Conservation (phyloP, 2,113 vertebrate species). For the Cyphomyrus plagiostoma region DNA sequence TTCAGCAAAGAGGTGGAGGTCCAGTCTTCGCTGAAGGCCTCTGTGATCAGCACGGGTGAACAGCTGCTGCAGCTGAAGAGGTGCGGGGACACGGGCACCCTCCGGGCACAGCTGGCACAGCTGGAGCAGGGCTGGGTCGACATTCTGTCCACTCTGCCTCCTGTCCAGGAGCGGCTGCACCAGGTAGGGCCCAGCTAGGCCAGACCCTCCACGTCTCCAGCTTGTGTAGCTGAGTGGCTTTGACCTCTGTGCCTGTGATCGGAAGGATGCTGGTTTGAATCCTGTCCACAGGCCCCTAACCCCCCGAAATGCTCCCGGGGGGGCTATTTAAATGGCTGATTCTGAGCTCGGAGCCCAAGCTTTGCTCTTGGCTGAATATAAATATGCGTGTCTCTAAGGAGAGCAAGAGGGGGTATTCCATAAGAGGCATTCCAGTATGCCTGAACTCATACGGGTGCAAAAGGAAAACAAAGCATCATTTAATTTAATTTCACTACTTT, state of each 20-base stretch:
- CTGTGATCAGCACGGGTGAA: constrained; percentile 59
- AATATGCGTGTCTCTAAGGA: neutral
- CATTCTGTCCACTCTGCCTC: constrained; percentile 64
- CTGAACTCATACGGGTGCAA: neutral
- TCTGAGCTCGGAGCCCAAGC: neutral
- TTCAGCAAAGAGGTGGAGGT: constrained; percentile 72
- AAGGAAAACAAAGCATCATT: neutral
- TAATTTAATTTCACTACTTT: neutral
- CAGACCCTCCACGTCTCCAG: no score
- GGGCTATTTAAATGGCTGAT: neutral
- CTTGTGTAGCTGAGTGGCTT: neutral
- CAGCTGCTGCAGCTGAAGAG: constrained; percentile 67
- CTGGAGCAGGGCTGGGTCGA: constrained; percentile 73
- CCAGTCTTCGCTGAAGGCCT: constrained; percentile 64
- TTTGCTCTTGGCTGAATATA: neutral
- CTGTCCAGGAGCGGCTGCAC: constrained; percentile 70
- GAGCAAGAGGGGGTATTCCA: neutral
- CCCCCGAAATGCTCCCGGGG: neutral
- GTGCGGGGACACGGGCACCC: constrained; percentile 55
- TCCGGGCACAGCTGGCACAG: constrained; percentile 61
- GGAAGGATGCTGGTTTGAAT: neutral
- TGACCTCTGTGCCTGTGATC: neutral
- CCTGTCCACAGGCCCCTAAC: neutral
- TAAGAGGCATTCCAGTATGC: neutral
- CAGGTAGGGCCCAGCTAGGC: constrained; percentile 57